Conservation (phyloP, 1,140 invertebrate genomes). For the Orchestia grillus region DNA sequence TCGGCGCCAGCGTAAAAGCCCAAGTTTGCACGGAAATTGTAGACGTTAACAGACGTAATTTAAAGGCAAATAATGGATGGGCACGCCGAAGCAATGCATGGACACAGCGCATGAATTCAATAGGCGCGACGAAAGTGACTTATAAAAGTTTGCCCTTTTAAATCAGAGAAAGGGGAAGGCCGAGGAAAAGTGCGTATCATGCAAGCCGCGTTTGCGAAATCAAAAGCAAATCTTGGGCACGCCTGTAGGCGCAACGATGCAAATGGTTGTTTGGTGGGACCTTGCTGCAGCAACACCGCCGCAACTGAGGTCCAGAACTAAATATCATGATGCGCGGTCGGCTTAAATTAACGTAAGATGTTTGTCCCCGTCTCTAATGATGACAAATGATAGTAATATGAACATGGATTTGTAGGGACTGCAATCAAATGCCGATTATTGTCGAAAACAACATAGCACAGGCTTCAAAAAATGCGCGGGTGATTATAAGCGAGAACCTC, state of each 20-base stretch:
- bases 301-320: background rate
- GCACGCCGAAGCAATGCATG: background rate
- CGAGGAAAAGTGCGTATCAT: slow-evolving; percentile 10
- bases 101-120: slow-evolving; percentile 7
- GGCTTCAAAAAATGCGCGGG: background rate
- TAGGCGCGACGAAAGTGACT: slow-evolving; percentile 2
- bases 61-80: background rate
- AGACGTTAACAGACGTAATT: slow-evolving; percentile 12
- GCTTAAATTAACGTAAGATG: background rate
- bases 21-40: background rate
- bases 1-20: background rate
- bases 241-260: background rate
- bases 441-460: background rate
- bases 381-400: background rate
- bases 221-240: slow-evolving; percentile 31
- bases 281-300: background rate
- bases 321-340: background rate
- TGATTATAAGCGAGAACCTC: background rate
- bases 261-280: background rate
- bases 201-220: background rate
- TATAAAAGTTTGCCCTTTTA: background rate
- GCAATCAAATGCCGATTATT: background rate
- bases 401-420: background rate
- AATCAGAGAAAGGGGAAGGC: background rate
- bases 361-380: background rate